These are phyloP conservation scores for Nannoperca obscura DNA, from an alignment of 2,797 vertebrate species.

Conservation along the genomic window DNA sequence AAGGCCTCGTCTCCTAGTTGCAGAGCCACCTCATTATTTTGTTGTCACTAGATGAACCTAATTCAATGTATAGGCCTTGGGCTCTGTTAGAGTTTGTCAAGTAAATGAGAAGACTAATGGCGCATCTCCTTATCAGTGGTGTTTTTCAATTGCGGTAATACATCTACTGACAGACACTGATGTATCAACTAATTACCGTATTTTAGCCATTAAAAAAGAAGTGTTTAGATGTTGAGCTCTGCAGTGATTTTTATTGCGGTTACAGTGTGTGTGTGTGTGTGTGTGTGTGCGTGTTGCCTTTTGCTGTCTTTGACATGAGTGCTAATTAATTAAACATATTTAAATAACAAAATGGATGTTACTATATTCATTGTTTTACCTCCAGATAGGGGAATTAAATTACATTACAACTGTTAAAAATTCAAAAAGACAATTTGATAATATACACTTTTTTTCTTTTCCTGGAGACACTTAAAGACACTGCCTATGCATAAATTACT, in stretches of 20 bases:
- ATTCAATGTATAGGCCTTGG: conserved; percentile 69
- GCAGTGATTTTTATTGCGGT: conserved; percentile 25
- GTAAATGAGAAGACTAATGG: conserved; percentile 83
- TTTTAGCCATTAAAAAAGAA: conserved; percentile 64
- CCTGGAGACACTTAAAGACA: neutral
- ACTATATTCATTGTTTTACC: conserved; percentile 31
- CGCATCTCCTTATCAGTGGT: conserved; percentile 77
- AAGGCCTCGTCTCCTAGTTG: conserved; percentile 20
- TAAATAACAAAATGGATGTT: conserved; percentile 30
- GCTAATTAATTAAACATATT: conserved; percentile 49
- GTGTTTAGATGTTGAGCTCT: conserved; percentile 46
- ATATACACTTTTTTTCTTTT: conserved; percentile 1
- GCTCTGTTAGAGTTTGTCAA: conserved; percentile 74
- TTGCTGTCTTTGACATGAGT: conserved; percentile 37
- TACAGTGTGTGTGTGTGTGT: conserved; percentile 20
- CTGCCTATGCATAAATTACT: conserved; percentile 36
- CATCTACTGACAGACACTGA: conserved; percentile 76
- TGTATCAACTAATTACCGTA: conserved; percentile 74
- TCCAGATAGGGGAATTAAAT: conserved; percentile 21
- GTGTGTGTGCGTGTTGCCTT: conserved; percentile 28
- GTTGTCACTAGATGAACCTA: conserved; percentile 64
- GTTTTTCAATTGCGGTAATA: conserved; percentile 74
- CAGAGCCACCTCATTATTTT: conserved; percentile 60
- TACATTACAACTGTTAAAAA: no score
- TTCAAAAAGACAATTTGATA: conserved; percentile 4